Base-by-base conservation (phyloP, 2,797 vertebrate species). In the Gobio occitaniae region DNA sequence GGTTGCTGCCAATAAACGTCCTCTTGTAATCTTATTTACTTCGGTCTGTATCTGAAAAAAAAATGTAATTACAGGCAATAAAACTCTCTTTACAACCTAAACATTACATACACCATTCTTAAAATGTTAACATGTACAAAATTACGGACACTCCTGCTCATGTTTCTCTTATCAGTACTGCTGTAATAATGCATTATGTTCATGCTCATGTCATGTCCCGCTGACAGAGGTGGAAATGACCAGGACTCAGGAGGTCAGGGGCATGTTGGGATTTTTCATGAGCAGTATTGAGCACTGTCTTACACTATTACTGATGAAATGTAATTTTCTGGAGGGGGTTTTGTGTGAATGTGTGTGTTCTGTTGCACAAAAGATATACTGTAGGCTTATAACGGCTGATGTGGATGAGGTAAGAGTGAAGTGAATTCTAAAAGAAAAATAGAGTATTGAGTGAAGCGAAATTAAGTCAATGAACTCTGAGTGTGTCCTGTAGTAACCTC, bases 401-500 rank as follows among this genome's bases (percentile, higher is more conserved):
- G 6, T 25, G 36, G 7, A 25, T 16, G 25, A 56, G 32, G 38
- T 41, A 41, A 41, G 38, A 41, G 38, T 41, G n/a, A 50, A 50
- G 61, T 79, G 25, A 66, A 79, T 48, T 36, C 25, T 48, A 13
- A 66, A 32, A 63, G n/a, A 78, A 65, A 48, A 63, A 36, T 48
- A 48, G 25, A 61, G 41, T n/a, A 16, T 17, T 25, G 44, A 44
- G n/a, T 59, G n/a, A 25, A 63, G 50, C 50, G 3, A 36, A 7
- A 65, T 65, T 0, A 82, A 74, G 70, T 65, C 36, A 56, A 44
- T 32, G 36, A 74, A 68, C 47, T 78, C 69, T 29, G 48, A 48
- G 2, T 19, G 36, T 80, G 82, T 80, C 86, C 86, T 52, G 25
- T 47, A 76, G 52, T 84, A 61, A 87, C 82, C 77, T 61, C 48